Percentiles rank a stretch among this genome's conserved stretches.
Evolutionary conservation across 1,140 invertebrate species (phyloP).

Genomic region (Ditylenchus dipsaci): DNA sequence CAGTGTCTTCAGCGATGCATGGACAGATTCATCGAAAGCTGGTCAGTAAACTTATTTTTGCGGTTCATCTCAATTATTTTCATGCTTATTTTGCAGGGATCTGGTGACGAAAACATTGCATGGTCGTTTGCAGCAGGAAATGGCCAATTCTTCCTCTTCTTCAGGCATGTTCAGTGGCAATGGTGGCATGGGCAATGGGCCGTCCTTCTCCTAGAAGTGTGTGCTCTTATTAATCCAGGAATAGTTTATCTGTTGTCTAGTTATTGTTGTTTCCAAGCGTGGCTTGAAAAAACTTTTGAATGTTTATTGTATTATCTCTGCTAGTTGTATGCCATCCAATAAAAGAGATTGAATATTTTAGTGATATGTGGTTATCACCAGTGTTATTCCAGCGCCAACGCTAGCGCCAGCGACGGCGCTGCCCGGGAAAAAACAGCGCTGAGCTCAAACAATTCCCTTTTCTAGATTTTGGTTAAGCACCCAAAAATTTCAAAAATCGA

Average conservation of each 20-base stretch:
- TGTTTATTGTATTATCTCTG: too few species aligned
- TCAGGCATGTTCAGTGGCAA: neutral
- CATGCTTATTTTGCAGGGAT: neutral
- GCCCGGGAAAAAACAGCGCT: too few species aligned
- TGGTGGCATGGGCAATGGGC: neutral
- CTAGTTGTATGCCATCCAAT: too few species aligned
- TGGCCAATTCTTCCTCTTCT: neutral
- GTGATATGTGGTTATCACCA: too few species aligned
- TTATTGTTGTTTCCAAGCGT: neutral
- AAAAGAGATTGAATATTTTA: too few species aligned
- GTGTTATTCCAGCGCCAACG: too few species aligned
- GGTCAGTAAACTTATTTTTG: slow-evolving; percentile 64
- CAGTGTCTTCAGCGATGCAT: slow-evolving; percentile 96
- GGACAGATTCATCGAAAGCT: slow-evolving; percentile 93
- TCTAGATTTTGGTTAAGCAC: too few species aligned
- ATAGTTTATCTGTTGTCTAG: neutral
- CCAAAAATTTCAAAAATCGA: too few species aligned
- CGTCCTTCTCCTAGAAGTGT: neutral
- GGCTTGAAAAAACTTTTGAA: too few species aligned
- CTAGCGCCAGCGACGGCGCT: too few species aligned
- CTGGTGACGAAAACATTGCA: neutral
- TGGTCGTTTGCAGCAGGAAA: neutral
- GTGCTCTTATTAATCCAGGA: neutral
- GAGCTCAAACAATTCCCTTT: too few species aligned
- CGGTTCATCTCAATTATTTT: neutral